These are phyloP conservation scores for Tor tambroides DNA, from an alignment of 2,113 vertebrate genomes.

Conservation along the genomic window DNA sequence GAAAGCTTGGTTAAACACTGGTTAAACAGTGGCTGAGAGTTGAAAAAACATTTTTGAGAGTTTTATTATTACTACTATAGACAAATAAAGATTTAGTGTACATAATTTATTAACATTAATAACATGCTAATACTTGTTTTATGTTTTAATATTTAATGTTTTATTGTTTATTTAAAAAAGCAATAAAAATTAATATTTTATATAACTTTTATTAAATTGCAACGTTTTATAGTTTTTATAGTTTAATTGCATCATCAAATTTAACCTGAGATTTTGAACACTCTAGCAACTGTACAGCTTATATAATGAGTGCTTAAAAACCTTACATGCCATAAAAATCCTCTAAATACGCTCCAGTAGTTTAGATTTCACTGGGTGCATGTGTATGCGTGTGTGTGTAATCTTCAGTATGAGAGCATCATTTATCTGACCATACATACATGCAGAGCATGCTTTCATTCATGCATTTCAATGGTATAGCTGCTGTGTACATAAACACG, in stretches of 20 bases:
- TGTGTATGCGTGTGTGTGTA: neutral
- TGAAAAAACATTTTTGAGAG: neutral
- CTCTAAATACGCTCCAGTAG: neutral
- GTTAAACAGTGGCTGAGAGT: neutral
- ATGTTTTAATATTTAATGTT: neutral
- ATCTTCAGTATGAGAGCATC: conserved; percentile 12
- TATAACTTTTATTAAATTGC: neutral
- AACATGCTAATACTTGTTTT: neutral
- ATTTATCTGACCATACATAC: neutral
- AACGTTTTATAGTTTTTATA: neutral
- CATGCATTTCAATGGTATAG: conserved; percentile 13
- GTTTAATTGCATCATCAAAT: neutral
- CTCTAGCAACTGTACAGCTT: conserved; percentile 15
- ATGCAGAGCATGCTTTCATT: neutral
- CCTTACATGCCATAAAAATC: conserved; percentile 8
- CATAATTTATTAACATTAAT: neutral
- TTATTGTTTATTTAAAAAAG: neutral
- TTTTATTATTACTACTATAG: neutral
- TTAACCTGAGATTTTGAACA: neutral
- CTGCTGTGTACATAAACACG: neutral
- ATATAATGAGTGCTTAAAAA: conserved; percentile 19
- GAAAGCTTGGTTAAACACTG: neutral
- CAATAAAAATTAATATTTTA: neutral
- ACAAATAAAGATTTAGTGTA: neutral
- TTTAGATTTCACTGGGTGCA: neutral